phyloP scores from a whole-genome alignment of 2,888 invertebrate species.

The Agrotis segetum region DNA sequence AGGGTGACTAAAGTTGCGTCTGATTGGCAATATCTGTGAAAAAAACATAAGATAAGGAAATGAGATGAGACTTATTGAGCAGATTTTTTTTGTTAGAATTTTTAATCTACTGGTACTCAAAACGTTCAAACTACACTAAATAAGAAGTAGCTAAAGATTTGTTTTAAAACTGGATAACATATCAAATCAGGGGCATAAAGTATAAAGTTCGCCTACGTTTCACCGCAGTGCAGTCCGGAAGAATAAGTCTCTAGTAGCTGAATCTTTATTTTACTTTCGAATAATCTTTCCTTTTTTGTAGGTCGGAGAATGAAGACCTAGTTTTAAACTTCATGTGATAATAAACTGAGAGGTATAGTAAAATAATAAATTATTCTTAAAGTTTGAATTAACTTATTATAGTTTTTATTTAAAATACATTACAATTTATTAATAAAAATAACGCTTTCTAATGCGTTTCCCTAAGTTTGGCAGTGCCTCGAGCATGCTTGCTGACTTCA shows the following conservation, averaged over 20 bases:
- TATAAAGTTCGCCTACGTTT: constrained; percentile 64
- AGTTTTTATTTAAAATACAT: too few relatives aligned
- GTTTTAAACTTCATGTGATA: neutral
- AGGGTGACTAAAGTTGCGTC: too few relatives aligned
- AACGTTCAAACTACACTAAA: constrained; percentile 9
- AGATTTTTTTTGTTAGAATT: too few relatives aligned
- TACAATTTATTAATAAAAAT: too few relatives aligned
- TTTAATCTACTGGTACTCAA: neutral
- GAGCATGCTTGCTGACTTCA: too few relatives aligned
- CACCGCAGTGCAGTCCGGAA: constrained; percentile 64
- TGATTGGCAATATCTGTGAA: too few relatives aligned
- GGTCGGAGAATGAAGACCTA: neutral
- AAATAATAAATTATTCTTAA: too few relatives aligned
- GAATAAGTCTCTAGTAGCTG: constrained; percentile 52
- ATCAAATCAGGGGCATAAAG: constrained; percentile 58
- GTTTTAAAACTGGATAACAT: constrained; percentile 43
- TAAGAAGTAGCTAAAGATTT: constrained; percentile 44
- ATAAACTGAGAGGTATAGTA: neutral
- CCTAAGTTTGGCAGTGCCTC: too few relatives aligned
- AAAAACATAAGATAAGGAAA: too few relatives aligned
- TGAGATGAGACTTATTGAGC: too few relatives aligned
- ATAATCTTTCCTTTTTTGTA: constrained; percentile 31
- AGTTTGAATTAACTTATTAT: too few relatives aligned
- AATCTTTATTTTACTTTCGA: constrained; percentile 52
- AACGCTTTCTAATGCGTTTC: too few relatives aligned